A percentile compares a stretch with the other conserved stretches of the same genome.
phyloP scores from a whole-genome alignment of 2,797 vertebrate species.

The Ptychadena robeensis region DNA sequence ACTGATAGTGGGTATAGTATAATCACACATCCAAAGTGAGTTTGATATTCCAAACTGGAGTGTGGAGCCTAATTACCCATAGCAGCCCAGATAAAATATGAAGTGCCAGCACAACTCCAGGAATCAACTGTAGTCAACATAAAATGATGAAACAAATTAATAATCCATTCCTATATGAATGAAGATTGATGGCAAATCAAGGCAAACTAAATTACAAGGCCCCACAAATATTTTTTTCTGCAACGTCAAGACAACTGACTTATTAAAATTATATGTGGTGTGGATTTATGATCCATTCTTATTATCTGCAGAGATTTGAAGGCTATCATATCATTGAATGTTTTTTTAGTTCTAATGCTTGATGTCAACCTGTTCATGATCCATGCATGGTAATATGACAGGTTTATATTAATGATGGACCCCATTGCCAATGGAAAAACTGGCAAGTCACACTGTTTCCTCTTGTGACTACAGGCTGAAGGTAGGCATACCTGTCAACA shows the following conservation, averaged over 20 bases:
- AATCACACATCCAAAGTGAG: neutral
- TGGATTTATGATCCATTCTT: neutral
- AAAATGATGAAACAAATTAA: neutral
- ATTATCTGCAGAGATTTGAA: neutral
- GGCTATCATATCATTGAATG: too few relatives aligned
- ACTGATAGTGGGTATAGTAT: neutral
- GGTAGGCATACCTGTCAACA: too few relatives aligned
- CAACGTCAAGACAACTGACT: neutral
- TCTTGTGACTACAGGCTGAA: too few relatives aligned
- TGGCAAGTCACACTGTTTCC: too few relatives aligned
- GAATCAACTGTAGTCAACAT: neutral
- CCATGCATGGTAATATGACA: neutral
- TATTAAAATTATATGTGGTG: neutral
- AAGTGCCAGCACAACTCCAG: neutral
- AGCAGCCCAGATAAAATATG: neutral
- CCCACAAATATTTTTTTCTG: neutral
- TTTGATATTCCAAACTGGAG: neutral
- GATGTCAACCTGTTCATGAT: neutral
- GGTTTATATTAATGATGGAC: neutral
- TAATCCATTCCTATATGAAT: neutral
- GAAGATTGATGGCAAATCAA: neutral
- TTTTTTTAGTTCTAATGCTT: neutral
- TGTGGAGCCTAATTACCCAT: neutral
- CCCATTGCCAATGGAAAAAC: too few relatives aligned
- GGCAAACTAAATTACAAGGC: neutral